These are phyloP conservation scores for Oreonectes daqikongensis DNA, from an alignment of 2,797 vertebrate species.

Conservation along the genomic window DNA sequence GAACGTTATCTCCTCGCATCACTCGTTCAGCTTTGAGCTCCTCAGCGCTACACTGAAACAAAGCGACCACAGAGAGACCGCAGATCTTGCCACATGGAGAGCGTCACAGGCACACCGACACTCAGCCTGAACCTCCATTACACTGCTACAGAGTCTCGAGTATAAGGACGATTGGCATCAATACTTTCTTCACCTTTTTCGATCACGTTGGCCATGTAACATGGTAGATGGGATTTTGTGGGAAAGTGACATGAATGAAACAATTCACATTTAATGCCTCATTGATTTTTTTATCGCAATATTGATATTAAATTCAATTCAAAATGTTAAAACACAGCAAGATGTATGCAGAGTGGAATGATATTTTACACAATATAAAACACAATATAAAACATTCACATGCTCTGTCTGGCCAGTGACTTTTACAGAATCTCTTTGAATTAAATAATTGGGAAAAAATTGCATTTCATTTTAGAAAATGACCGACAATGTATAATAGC, in stretches of 20 bases:
- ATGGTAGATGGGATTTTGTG: neutral
- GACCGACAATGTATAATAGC: neutral
- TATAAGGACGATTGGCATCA: neutral
- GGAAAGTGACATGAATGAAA: neutral
- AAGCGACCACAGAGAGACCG: conserved; percentile 78
- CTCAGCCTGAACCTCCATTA: conserved; percentile 27
- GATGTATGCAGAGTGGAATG: neutral
- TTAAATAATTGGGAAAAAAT: neutral
- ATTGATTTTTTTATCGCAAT: neutral
- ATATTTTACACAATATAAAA: neutral
- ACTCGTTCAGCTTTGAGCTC: conserved; percentile 72
- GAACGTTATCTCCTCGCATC: conserved; percentile 65
- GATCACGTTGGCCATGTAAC: neutral
- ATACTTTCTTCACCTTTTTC: neutral
- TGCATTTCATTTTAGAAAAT: neutral
- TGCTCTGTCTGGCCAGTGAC: neutral
- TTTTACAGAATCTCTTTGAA: neutral
- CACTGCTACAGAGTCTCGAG: neutral
- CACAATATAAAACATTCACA: neutral
- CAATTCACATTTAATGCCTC: neutral
- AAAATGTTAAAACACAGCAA: neutral
- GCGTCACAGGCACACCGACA: conserved; percentile 53
- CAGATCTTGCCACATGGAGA: conserved; percentile 72
- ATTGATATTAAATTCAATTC: neutral
- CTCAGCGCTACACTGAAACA: conserved; percentile 72